Evolutionary conservation across 2,888 invertebrate species (phyloP).

Genomic region (Polymixis flavicincta): DNA sequence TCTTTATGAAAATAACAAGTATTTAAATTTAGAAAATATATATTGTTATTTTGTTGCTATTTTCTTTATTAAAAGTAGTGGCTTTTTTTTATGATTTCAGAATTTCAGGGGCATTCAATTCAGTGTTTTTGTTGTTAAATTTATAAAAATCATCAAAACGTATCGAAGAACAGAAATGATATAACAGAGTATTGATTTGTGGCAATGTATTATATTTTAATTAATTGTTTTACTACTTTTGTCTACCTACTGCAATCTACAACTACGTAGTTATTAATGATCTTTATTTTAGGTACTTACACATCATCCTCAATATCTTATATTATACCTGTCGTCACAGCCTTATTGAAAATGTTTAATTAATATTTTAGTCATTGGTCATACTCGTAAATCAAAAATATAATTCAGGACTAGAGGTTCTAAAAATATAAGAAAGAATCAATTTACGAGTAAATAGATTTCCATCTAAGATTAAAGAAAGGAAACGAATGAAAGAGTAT

Average conservation of each 20-base stretch:
- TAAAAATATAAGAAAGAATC: not conserved
- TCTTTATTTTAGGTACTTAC: not conserved
- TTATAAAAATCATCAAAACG: not conserved
- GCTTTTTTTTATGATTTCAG: not conserved
- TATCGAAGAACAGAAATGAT: too few species aligned
- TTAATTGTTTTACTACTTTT: not conserved
- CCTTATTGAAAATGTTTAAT: not conserved
- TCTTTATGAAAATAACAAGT: conserved; percentile 5
- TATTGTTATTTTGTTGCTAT: too few species aligned
- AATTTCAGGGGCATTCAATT: not conserved
- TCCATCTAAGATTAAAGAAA: conserved; percentile 41
- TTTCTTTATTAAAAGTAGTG: not conserved
- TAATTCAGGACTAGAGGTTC: not conserved
- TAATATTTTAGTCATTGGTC: not conserved
- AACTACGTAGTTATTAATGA: not conserved
- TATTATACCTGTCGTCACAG: too few species aligned
- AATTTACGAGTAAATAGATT: conserved; percentile 23
- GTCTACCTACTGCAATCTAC: not conserved
- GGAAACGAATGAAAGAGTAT: conserved; percentile 35
- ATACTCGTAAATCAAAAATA: not conserved
- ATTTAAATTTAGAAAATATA: not conserved
- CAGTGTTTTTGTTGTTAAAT: not conserved
- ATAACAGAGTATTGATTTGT: not conserved
- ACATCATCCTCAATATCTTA: not conserved
- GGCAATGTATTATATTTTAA: not conserved